phyloP scores from a whole-genome alignment of 1,140 invertebrate genomes.

The Drosophila sechellia region DNA sequence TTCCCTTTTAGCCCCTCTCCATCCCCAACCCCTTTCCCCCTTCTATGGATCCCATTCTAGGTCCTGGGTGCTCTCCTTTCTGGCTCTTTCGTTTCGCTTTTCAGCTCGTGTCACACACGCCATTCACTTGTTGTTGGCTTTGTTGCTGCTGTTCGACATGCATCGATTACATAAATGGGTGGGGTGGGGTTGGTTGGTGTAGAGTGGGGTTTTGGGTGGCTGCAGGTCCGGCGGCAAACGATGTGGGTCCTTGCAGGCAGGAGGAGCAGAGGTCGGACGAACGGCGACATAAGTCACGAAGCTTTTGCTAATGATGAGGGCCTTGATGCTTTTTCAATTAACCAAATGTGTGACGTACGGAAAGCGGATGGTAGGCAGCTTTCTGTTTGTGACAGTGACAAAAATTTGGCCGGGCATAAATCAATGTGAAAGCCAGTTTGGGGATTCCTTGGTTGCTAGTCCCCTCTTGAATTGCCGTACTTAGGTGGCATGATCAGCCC shows the following conservation, averaged over 20 bases:
- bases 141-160: slow-evolving; percentile 74
- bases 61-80: slow-evolving; percentile 32
- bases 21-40: neutral
- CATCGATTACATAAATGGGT: slow-evolving; percentile 77
- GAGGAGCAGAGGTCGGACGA: slow-evolving; percentile 26
- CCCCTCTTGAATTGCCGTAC: neutral
- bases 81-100: slow-evolving; percentile 61
- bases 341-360: slow-evolving; percentile 68
- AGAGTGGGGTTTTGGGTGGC: neutral
- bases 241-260: neutral
- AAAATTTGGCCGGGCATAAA: slow-evolving; percentile 37
- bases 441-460: neutral
- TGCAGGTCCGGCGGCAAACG: neutral
- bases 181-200: neutral
- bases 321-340: slow-evolving; percentile 80
- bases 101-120: slow-evolving; percentile 58
- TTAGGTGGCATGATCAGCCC: neutral
- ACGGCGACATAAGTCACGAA: slow-evolving; percentile 72
- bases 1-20: slow-evolving; percentile 39
- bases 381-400: slow-evolving; percentile 35
- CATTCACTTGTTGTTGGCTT: slow-evolving; percentile 66
- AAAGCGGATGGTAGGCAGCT: slow-evolving; percentile 13
- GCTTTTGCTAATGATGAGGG: slow-evolving; percentile 78
- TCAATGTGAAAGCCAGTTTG: slow-evolving; percentile 22
- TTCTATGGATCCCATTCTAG: neutral